Evolutionary conservation across 2,888 invertebrate species (phyloP).

Genomic region (Craniophora ligustri): DNA sequence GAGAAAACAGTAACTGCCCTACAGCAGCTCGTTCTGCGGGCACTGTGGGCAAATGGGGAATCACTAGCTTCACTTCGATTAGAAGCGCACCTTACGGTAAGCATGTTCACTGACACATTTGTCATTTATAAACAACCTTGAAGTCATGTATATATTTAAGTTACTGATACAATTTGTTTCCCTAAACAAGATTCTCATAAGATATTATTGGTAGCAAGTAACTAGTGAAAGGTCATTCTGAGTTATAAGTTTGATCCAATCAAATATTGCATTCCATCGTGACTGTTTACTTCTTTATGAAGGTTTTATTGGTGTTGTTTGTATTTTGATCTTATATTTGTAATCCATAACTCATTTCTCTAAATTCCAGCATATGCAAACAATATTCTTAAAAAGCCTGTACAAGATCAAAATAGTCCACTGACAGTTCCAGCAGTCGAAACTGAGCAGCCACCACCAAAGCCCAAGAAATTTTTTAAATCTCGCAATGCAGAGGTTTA

Average conservation of each 20-base stretch:
- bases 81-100: constrained; percentile 93
- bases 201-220: constrained; percentile 36
- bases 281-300: background rate
- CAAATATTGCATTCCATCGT: background rate
- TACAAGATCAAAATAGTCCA: constrained; percentile 87
- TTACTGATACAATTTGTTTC: constrained; percentile 28
- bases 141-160: constrained; percentile 32
- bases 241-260: constrained; percentile 10
- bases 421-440: constrained; percentile 86
- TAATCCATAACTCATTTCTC: constrained; percentile 29
- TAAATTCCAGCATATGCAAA: constrained; percentile 80
- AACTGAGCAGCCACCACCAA: constrained; percentile 88
- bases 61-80: constrained; percentile 97
- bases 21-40: constrained; percentile 96
- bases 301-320: background rate
- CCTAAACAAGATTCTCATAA: constrained; percentile 49
- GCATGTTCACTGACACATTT: constrained; percentile 60
- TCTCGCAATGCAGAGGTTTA: constrained; percentile 92
- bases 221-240: constrained; percentile 58
- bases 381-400: constrained; percentile 80
- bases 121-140: constrained; percentile 58
- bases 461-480: constrained; percentile 97
- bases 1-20: constrained; percentile 95
- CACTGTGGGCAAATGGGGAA: constrained; percentile 97
- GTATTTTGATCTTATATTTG: constrained; percentile 4